Percentiles rank a stretch among this genome's conserved stretches.
phyloP scores from a whole-genome alignment of 2,113 vertebrate species.

The Isurus oxyrinchus region DNA sequence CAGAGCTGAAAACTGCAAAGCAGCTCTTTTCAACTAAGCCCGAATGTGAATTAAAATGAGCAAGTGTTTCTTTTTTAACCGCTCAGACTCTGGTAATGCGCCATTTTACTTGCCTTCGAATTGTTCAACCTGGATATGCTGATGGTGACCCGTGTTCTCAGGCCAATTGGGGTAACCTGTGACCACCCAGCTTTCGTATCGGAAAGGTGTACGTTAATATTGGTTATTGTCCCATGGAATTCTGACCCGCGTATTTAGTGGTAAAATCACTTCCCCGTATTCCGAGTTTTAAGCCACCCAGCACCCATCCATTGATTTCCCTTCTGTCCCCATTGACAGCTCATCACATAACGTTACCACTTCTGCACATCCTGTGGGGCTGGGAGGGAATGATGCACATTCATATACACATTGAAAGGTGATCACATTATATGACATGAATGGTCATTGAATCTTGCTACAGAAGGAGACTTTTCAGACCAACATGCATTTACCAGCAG shows the following conservation, averaged over 20 bases:
- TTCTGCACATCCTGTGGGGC: background rate
- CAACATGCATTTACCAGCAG: background rate
- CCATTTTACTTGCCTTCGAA: background rate
- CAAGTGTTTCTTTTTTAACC: background rate
- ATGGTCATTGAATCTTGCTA: background rate
- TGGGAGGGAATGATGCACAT: background rate
- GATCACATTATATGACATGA: background rate
- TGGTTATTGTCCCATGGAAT: background rate
- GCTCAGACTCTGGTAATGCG: background rate
- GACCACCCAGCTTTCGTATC: background rate
- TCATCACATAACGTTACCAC: background rate
- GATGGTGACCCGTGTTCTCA: background rate
- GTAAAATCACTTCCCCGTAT: background rate
- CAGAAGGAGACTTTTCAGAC: background rate
- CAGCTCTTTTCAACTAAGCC: background rate
- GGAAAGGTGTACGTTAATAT: background rate
- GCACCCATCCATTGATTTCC: no score
- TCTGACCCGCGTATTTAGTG: background rate
- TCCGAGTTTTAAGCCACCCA: no score
- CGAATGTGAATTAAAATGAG: background rate
- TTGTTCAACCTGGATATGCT: background rate
- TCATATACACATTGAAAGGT: background rate
- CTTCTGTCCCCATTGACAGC: background rate
- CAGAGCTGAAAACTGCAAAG: background rate
- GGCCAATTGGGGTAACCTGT: background rate